Base-by-base conservation (phyloP, 2,113 vertebrate species). In the Hypanus sabinus region DNA sequence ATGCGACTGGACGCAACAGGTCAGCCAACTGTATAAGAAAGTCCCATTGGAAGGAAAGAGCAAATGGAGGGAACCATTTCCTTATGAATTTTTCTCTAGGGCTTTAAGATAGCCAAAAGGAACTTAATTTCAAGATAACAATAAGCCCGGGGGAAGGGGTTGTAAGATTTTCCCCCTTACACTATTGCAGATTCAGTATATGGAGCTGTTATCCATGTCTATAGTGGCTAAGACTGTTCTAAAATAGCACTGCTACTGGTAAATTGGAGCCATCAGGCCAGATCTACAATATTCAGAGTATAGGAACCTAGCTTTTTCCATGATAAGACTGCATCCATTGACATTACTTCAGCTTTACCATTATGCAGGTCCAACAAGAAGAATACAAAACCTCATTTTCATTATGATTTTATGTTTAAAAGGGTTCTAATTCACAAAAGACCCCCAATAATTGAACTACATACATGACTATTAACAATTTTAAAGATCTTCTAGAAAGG, bases 401-500 rank as follows among this genome's bases (percentile, higher is more conserved):
- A 62, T 27, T 62, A 16, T 70, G 11, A 24, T 30, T 62, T 57
- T 62, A 60, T 87, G 11, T 85, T 65, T 65, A 65, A 11, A 73
- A 73, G 71, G 22, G 46, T 57, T 85, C 22, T 22, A 88, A 14
- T 22, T 65, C 30, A n/a, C 30, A 90, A 65, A 62, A 79, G 2
- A 20, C n/a, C 14, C 46, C 55, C 30, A n/a, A n/a, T 68, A 11
- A 1, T 11, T 8, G 65, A 30, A 87, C 60, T 87, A 30, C 30
- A 87, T n/a, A 65, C 27, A 62, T 12, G 6, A 90, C 85, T n/a
- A 22, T 16, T 6, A 33, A 1, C 57, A 14, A 18, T 16, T 30
- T n/a, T 14, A n/a, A 83, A 88, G 27, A 27, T 60, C 60, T 88
- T 88, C 27, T 62, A 88, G 83, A 62, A 88, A 88, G 83, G 60